Conservation (phyloP, 2,888 invertebrate species). For the Villa cingulata region DNA sequence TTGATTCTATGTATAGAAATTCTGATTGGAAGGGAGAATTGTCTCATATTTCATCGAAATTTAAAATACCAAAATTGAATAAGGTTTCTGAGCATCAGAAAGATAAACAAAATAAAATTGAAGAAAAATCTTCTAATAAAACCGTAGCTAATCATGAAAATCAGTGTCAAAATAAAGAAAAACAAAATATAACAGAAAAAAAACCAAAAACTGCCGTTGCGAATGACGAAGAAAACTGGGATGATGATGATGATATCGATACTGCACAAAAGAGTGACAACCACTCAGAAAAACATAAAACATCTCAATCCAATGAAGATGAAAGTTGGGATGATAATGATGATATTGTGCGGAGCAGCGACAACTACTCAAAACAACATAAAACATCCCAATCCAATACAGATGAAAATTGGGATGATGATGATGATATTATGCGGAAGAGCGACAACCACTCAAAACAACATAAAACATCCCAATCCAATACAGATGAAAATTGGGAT, state of each 20-base stretch:
- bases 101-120: not conserved
- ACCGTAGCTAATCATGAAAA: not conserved
- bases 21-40: not conserved
- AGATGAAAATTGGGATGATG: no score
- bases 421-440: no score
- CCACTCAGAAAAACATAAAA: no score
- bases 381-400: no score
- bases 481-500: no score
- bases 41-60: slow-evolving; percentile 12
- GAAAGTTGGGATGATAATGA: no score
- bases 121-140: not conserved
- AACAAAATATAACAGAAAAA: not conserved
- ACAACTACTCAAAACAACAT: no score
- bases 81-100: not conserved
- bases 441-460: no score
- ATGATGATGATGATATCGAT: not conserved
- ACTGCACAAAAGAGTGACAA: no score
- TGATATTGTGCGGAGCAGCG: no score
- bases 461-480: no score
- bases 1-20: not conserved
- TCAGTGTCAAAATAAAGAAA: not conserved
- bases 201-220: not conserved
- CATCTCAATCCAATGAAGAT: no score
- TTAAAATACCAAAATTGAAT: slow-evolving; percentile 23
- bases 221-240: not conserved